Evolutionary conservation across 2,888 invertebrate genomes (phyloP), one percentile per base, ranked within the genome.

Genomic region (Apamea epomidion): DNA sequence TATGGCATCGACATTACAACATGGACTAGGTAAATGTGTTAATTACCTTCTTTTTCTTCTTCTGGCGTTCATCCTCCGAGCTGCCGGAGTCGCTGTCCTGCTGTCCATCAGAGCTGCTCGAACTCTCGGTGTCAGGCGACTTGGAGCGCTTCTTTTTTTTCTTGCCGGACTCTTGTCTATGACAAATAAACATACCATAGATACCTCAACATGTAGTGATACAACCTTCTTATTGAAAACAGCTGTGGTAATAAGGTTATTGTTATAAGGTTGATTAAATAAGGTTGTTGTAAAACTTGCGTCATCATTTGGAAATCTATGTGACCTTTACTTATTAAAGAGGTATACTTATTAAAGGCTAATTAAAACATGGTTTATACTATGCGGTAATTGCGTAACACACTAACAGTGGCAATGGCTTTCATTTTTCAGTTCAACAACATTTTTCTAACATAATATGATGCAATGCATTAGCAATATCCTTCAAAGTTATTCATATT

Each of bases 101-200:
- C 96, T 42, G 96, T 2, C 83, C 95, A 85, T 95, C 95, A 62
- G 94, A 96, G 79, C 96, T 97, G 88, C 94, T 97, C n/a, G 96
- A 96, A 69, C 96, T 96, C 45, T 96, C 97, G 21, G 95, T 94
- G 87, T 97, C 97, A 12, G 96, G 96, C 51, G 97, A 97, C 78
- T 97, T 97, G 64, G 97, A 97, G 73, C 97, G 97, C 91, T 97
- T 97, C 95, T 97, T 97, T 94, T 97, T 97, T 85, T 97, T 97
- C 94, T 97, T 97, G 88, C 94, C 93, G 12, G 94, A 93, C 71
- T 97, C 97, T 93, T 96, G 96, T 89, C 96, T 96, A 64, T 81
- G 79, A 85, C 83, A 87, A 83, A 71, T 60, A 82, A 82, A n/a
- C 32, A 58, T 51, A 67, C 69, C 54, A 54, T 77, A 80, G 32